phyloP scores from a whole-genome alignment of 2,888 invertebrate genomes.

The Mystacides longicornis region DNA sequence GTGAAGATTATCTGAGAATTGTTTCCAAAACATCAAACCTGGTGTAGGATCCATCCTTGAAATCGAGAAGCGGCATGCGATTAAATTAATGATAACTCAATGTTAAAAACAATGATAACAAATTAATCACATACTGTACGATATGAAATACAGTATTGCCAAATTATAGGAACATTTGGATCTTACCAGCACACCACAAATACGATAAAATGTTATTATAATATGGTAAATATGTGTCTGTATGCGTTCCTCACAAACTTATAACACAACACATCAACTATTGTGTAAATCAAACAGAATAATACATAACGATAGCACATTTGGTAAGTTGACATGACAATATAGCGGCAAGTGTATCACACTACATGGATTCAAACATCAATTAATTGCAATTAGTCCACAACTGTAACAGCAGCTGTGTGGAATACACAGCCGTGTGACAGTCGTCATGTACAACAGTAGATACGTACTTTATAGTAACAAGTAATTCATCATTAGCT shows the following conservation, averaged over 20 bases:
- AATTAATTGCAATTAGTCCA: background rate
- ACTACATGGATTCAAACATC: background rate
- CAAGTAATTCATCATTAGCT: background rate
- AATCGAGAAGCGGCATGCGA: constrained; percentile 47
- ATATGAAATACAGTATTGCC: background rate
- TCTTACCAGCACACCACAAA: background rate
- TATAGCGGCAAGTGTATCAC: background rate
- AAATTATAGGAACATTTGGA: background rate
- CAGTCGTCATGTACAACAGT: background rate
- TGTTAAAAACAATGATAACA: constrained; percentile 14
- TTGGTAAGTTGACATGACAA: background rate
- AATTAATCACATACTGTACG: background rate
- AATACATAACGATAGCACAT: too few species aligned
- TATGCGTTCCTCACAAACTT: background rate
- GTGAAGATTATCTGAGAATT: too few species aligned
- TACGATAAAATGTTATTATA: background rate
- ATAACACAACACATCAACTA: background rate
- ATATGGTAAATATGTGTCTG: background rate
- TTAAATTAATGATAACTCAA: constrained; percentile 27
- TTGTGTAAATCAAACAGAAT: constrained; percentile 1
- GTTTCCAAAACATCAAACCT: constrained; percentile 47
- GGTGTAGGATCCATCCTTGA: constrained; percentile 45
- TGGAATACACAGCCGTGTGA: too few species aligned
- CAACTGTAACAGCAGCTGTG: background rate
- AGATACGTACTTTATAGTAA: background rate